These are phyloP conservation scores for Spatulosminthurus flaviceps DNA, from an alignment of 2,888 invertebrate species.

Conservation along the genomic window DNA sequence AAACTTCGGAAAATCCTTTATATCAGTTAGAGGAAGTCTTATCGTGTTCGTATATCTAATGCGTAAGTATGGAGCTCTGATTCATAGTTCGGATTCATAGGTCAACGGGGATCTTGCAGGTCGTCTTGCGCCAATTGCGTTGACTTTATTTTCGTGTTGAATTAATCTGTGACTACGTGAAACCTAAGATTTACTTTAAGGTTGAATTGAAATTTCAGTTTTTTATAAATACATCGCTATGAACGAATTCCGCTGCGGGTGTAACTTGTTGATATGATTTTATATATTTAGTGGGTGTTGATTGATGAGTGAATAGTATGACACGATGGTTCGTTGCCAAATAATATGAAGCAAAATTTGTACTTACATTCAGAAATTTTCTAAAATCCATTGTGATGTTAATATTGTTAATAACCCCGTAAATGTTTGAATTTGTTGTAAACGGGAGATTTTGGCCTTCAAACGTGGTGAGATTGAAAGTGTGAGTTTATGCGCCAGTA, in stretches of 20 bases:
- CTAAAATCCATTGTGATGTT: too few relatives aligned
- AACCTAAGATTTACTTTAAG: slow-evolving; percentile 7
- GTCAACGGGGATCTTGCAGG: neutral
- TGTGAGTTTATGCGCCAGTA: too few relatives aligned
- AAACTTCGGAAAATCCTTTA: neutral
- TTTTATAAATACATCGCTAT: neutral
- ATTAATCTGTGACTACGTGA: neutral
- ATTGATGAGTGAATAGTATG: too few relatives aligned
- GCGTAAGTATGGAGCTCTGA: neutral
- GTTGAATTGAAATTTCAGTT: neutral
- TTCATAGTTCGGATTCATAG: neutral
- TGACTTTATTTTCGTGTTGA: neutral
- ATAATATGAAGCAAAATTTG: too few relatives aligned
- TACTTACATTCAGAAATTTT: too few relatives aligned
- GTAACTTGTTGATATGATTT: neutral
- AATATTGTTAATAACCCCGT: too few relatives aligned
- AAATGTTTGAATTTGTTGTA: too few relatives aligned
- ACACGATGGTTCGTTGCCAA: too few relatives aligned
- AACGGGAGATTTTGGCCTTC: too few relatives aligned
- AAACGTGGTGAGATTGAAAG: too few relatives aligned
- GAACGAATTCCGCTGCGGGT: neutral
- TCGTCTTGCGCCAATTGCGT: neutral
- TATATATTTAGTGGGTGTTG: neutral
- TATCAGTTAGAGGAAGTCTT: neutral
- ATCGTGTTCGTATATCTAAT: neutral